These are phyloP conservation scores for Aplocera efformata DNA, from an alignment of 2,888 invertebrate species.

Conservation along the genomic window DNA sequence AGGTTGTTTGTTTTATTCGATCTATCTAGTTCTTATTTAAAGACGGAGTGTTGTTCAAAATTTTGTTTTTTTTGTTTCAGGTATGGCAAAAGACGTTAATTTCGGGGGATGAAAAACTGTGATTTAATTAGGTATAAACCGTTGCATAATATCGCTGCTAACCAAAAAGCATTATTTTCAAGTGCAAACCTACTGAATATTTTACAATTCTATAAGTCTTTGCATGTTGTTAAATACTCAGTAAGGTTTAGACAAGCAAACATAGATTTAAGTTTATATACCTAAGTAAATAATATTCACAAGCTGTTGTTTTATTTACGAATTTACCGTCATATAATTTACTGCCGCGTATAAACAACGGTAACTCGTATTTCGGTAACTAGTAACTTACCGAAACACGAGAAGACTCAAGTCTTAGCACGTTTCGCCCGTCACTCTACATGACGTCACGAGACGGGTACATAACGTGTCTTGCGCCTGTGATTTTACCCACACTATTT, in stretches of 20 bases:
- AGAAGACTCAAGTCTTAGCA: too few relatives aligned
- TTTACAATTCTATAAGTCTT: not conserved
- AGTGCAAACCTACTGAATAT: conserved; percentile 4
- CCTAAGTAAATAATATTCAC: conserved; percentile 4
- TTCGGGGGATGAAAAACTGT: conserved; percentile 4
- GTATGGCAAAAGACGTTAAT: conserved; percentile 14
- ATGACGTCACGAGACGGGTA: too few relatives aligned
- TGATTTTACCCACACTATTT: too few relatives aligned
- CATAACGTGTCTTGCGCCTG: too few relatives aligned
- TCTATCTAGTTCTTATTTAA: too few relatives aligned
- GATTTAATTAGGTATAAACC: conserved; percentile 2
- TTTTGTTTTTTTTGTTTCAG: conserved; percentile 15
- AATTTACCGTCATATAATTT: too few relatives aligned
- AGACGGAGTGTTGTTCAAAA: too few relatives aligned
- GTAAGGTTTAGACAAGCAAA: not conserved
- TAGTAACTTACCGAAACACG: too few relatives aligned
- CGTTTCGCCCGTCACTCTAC: too few relatives aligned
- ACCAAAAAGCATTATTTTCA: conserved; percentile 19
- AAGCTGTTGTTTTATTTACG: not conserved
- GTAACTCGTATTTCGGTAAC: too few relatives aligned
- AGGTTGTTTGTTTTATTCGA: too few relatives aligned
- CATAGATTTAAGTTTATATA: conserved; percentile 6
- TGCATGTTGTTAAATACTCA: conserved; percentile 1
- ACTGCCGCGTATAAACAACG: too few relatives aligned
- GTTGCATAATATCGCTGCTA: conserved; percentile 6